phyloP scores from a whole-genome alignment of 2,888 invertebrate species.

The Muscina levida region DNA sequence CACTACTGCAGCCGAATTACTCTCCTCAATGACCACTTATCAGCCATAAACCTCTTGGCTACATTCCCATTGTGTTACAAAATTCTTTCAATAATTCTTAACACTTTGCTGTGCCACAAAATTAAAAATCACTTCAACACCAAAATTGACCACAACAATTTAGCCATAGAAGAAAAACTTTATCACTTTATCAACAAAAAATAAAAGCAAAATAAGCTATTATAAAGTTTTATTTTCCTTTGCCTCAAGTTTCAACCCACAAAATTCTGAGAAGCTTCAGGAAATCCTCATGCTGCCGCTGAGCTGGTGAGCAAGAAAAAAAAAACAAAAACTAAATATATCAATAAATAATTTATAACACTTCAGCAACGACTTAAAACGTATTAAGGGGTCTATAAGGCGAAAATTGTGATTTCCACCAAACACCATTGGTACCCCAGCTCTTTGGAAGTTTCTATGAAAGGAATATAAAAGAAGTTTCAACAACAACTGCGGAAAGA shows the following conservation, averaged over 20 bases:
- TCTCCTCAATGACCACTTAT: no score
- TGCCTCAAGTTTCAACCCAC: constrained; percentile 10
- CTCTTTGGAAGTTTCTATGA: neutral
- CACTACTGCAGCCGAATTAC: no score
- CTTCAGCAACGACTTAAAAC: constrained; percentile 60
- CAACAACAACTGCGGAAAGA: neutral
- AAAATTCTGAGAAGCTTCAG: neutral
- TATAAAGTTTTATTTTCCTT: constrained; percentile 50
- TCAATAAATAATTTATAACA: constrained; percentile 69
- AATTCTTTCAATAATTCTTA: neutral
- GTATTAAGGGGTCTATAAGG: constrained; percentile 45
- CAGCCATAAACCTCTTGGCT: no score
- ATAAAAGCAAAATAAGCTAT: constrained; percentile 42
- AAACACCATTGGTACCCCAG: neutral
- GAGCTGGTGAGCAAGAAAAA: neutral
- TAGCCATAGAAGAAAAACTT: neutral
- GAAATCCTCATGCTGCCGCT: neutral
- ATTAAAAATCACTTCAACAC: neutral
- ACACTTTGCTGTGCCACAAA: neutral
- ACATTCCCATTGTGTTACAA: no score
- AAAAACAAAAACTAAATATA: constrained; percentile 46
- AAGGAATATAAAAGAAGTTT: constrained; percentile 45
- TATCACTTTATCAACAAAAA: constrained; percentile 37
- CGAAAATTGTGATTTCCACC: constrained; percentile 43
- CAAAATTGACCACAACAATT: neutral